Evolutionary conservation across 2,888 invertebrate genomes (phyloP), one percentile per base, ranked within the genome.

Genomic region (Eremobia ochroleuca): DNA sequence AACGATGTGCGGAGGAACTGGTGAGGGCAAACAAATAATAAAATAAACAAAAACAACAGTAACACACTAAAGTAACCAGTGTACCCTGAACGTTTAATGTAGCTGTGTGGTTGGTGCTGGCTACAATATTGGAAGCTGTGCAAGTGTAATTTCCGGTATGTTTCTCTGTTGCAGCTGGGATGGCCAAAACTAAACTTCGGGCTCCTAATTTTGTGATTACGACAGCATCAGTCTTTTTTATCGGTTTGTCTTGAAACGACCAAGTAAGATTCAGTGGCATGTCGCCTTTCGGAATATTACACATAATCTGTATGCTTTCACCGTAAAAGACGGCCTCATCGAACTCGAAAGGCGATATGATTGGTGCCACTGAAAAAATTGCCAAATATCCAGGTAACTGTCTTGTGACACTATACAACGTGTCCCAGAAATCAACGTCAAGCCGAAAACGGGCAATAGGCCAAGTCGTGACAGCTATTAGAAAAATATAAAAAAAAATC

Each of bases 91-190:
- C 97, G 90, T 97, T 96, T 91, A 98, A 95, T 87, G 95, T 94
- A 79, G 97, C 97, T 80, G 97, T 97, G 94, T 97, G 97, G 91
- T 97, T 97, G 87, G 97, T 97, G 91, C 95, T 96, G 79, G 98
- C 98, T 92, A 98, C 98, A 86, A 94, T 93, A 95, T 98, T 98
- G 85, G 97, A 97, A 76, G 98, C 98, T 87, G 97, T 97, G 95
- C 98, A 98, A 69, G 98, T 98, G 93, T 98, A 98, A 93, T 97
- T 98, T 85, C 98, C 98, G 65, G 97, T 97, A 94, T 98, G 98
- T 87, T 97, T 97, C 75, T 97, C 97, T 87, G 97, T 97, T 68
- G 98, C 98, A 18, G 97, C 97, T 86, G 97, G 97, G 82, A 98
- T 98, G 87, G 97, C 97, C 90, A 98, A 93, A 81, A 98, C 96